Conservation (phyloP, 2,888 invertebrate species). For the Caenorhabditis wallacei region DNA sequence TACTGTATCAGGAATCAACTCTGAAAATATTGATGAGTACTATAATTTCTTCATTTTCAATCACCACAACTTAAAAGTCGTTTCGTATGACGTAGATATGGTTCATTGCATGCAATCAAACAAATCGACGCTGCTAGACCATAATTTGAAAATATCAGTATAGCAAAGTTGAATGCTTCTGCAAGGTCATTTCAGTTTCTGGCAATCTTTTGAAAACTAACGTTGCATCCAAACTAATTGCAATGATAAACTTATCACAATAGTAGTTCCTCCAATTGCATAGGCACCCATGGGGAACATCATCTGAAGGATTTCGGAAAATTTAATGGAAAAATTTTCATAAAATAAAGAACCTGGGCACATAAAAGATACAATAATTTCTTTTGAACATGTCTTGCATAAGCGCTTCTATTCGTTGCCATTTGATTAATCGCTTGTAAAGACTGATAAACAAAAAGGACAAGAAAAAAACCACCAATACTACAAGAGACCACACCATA, state of each 20-base stretch:
- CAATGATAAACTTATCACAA: slow-evolving; percentile 37
- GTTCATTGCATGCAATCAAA: slow-evolving; percentile 45
- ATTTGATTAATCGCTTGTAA: slow-evolving; percentile 37
- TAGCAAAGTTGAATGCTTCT: slow-evolving; percentile 49
- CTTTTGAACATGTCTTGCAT: slow-evolving; percentile 39
- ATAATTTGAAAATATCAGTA: slow-evolving; percentile 49
- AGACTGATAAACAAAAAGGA: slow-evolving; percentile 44
- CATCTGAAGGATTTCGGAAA: slow-evolving; percentile 1
- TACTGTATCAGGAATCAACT: slow-evolving; percentile 4
- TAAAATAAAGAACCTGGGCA: slow-evolving; percentile 9
- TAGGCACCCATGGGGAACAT: slow-evolving; percentile 43
- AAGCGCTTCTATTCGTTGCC: slow-evolving; percentile 33
- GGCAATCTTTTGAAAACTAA: neutral
- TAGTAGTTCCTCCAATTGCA: slow-evolving; percentile 48
- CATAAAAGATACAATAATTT: slow-evolving; percentile 31
- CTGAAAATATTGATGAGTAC: too few relatives aligned
- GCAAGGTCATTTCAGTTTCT: neutral
- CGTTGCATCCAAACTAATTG: slow-evolving; percentile 50
- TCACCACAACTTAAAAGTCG: slow-evolving; percentile 32
- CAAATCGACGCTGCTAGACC: slow-evolving; percentile 45
- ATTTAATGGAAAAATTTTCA: too few relatives aligned
- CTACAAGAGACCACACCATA: slow-evolving; percentile 45
- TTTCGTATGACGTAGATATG: slow-evolving; percentile 46
- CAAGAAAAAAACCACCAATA: slow-evolving; percentile 27
- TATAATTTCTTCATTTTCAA: too few relatives aligned